Evolutionary conservation across 2,113 vertebrate genomes (phyloP).

Genomic region (Eleginops maclovinus): DNA sequence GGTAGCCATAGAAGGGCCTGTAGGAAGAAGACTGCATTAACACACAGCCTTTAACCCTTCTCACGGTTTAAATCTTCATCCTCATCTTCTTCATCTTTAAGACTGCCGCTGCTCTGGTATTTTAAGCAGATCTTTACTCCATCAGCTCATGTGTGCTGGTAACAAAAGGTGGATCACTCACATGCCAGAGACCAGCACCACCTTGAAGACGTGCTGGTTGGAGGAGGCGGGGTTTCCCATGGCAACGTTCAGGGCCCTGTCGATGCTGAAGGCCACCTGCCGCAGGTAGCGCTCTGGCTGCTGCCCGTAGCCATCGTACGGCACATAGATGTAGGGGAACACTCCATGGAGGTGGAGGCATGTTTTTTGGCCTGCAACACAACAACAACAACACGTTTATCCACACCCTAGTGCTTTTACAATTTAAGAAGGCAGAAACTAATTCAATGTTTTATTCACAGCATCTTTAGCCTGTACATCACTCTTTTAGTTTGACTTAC

Average conservation of each 20-base stretch:
- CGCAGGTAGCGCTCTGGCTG: conserved; percentile 90
- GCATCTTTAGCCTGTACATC: too few species aligned
- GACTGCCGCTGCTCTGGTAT: neutral
- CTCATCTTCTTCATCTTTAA: neutral
- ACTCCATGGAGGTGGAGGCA: conserved; percentile 97
- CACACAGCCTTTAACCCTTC: neutral
- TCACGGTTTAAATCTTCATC: neutral
- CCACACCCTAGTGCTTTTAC: neutral
- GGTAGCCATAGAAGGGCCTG: conserved; percentile 98
- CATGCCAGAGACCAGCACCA: conserved; percentile 96
- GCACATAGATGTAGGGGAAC: conserved; percentile 97
- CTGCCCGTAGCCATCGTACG: conserved; percentile 90
- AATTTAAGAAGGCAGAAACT: neutral
- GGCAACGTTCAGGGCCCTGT: conserved; percentile 95
- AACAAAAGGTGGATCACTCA: conserved; percentile 80
- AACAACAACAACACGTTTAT: neutral
- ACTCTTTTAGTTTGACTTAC: too few species aligned
- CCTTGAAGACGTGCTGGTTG: conserved; percentile 94
- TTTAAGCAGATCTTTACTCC: neutral
- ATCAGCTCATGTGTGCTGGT: neutral
- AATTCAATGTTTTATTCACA: too few species aligned
- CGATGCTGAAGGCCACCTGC: conserved; percentile 97
- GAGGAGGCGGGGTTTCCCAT: conserved; percentile 94
- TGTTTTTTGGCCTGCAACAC: conserved; percentile 93
- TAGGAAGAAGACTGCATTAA: conserved; percentile 45